Conservation (phyloP, 1,140 invertebrate genomes). For the Drosophila tristis region DNA sequence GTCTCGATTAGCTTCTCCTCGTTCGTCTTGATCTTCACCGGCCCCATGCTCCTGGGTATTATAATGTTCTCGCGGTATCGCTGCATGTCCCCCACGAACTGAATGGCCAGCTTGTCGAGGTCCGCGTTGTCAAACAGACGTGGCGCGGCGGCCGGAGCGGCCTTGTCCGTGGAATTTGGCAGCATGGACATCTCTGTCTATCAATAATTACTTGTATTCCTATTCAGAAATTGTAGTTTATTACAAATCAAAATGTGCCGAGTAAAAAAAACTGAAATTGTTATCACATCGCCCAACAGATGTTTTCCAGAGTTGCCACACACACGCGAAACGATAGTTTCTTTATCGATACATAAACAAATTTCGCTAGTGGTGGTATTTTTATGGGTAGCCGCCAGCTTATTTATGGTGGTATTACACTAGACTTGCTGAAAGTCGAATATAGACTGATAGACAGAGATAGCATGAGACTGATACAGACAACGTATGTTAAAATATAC, state of each 20-base stretch:
- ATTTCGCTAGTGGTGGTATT: too few species aligned
- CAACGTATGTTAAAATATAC: too few species aligned
- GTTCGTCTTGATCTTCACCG: conserved; percentile 91
- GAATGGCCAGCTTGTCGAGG: conserved; percentile 87
- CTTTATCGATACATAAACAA: conserved; percentile 22
- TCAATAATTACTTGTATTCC: conserved; percentile 3
- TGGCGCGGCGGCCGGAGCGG: conserved; percentile 12
- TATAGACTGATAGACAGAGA: too few species aligned
- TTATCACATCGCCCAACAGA: conserved; percentile 75
- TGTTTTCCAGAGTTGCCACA: conserved; percentile 36
- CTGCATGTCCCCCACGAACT: conserved; percentile 88
- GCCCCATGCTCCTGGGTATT: conserved; percentile 90
- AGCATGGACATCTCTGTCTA: conserved; percentile 54
- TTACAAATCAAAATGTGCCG: conserved; percentile 11
- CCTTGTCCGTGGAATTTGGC: conserved; percentile 32
- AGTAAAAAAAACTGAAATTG: conserved; percentile 40
- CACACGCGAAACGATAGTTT: too few species aligned
- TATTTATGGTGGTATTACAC: too few species aligned
- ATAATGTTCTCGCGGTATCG: conserved; percentile 92
- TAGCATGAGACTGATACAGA: too few species aligned
- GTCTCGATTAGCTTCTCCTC: conserved; percentile 95
- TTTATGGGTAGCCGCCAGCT: too few species aligned
- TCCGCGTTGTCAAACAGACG: conserved; percentile 85
- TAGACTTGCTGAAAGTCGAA: too few species aligned
- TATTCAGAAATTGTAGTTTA: conserved; percentile 51